phyloP scores from a whole-genome alignment of 2,113 vertebrate genomes.

The Apaloderma vittatum region DNA sequence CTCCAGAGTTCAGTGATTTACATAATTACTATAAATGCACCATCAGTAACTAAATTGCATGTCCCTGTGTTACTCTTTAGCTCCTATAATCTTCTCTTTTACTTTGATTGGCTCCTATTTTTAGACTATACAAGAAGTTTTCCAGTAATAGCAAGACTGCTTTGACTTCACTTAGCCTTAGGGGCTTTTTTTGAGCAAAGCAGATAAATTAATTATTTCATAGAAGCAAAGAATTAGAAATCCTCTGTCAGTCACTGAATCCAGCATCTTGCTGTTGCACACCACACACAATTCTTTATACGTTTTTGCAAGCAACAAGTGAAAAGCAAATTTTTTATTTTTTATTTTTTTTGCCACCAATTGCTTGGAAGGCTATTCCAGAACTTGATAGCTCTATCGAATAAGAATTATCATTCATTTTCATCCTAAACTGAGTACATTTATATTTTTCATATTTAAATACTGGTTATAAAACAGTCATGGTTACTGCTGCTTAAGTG shows the following conservation, averaged over 20 bases:
- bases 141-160: neutral
- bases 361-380: neutral
- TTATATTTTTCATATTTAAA: neutral
- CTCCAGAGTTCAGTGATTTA: neutral
- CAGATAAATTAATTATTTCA: neutral
- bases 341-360: rapidly evolving
- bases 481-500: neutral
- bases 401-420: neutral
- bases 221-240: neutral
- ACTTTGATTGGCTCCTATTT: neutral
- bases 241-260: neutral
- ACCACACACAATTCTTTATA: neutral
- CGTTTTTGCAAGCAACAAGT: neutral
- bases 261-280: neutral
- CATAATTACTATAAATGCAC: neutral
- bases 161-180: neutral
- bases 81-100: neutral
- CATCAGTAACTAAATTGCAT: neutral
- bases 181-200: neutral
- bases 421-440: neutral
- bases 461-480: neutral
- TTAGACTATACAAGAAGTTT: neutral
- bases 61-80: neutral
- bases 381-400: neutral
- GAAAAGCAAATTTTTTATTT: neutral